A percentile compares a stretch with the other conserved stretches of the same genome.
Conservation (phyloP, 2,113 vertebrate genomes). For the Carlito syrichta region DNA sequence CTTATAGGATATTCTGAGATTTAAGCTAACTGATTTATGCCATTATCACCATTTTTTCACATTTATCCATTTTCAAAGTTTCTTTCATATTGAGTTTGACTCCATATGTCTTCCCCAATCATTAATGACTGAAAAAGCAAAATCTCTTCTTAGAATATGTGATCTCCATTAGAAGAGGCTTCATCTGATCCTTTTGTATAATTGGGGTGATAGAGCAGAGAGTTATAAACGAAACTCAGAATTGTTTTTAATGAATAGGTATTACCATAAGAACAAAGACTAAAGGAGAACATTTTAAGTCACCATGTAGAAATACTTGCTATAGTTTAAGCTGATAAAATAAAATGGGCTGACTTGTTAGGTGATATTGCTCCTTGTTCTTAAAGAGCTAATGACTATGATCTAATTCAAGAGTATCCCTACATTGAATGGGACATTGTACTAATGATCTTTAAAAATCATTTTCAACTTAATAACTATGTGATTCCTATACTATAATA, state of each 20-base stretch:
- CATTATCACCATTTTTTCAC: neutral
- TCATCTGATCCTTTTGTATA: neutral
- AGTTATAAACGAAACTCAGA: neutral
- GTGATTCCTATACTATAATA: neutral
- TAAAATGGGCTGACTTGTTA: conserved; percentile 5
- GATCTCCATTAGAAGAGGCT: neutral
- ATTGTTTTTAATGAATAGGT: neutral
- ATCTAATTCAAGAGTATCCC: neutral
- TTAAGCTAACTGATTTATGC: neutral
- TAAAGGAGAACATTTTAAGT: conserved; percentile 24
- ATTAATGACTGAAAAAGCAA: neutral
- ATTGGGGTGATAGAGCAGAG: neutral
- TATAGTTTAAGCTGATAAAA: conserved; percentile 14
- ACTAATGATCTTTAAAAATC: neutral
- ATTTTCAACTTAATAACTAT: neutral
- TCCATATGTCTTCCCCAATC: neutral
- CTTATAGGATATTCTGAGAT: neutral
- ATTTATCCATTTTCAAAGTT: neutral
- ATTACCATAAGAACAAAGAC: neutral
- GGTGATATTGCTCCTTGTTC: neutral
- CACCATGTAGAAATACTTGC: neutral
- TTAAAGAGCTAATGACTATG: neutral
- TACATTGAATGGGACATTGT: neutral
- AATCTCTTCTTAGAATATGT: neutral
- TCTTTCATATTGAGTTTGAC: conserved; percentile 26